phyloP scores from a whole-genome alignment of 2,888 invertebrate species.

The Cryptosula pallasiana region DNA sequence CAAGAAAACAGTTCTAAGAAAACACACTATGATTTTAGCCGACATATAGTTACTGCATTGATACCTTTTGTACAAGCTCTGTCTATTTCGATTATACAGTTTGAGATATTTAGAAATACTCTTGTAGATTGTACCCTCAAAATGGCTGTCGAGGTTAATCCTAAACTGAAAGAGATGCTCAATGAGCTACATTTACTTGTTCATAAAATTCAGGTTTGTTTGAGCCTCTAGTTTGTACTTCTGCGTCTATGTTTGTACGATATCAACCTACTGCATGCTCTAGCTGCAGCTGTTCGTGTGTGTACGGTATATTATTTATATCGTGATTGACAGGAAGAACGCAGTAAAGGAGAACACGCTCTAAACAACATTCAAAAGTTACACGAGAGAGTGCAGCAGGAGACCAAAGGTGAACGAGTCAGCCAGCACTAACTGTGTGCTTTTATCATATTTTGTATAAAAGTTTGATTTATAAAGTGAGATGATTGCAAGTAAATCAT shows the following conservation, averaged over 20 bases:
- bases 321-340: constrained; percentile 66
- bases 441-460: no score
- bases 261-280: neutral
- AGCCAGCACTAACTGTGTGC: no score
- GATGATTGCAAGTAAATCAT: no score
- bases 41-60: no score
- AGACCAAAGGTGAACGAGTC: constrained; percentile 51
- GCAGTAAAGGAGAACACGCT: constrained; percentile 73
- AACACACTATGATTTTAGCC: no score
- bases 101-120: no score
- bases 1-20: no score
- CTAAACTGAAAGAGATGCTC: constrained; percentile 66
- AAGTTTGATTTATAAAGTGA: no score
- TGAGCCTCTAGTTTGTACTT: neutral
- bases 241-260: neutral
- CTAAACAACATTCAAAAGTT: constrained; percentile 72
- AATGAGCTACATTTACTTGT: constrained; percentile 70
- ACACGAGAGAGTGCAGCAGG: constrained; percentile 62
- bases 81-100: no score
- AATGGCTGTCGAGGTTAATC: constrained; percentile 6
- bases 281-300: constrained; percentile 24
- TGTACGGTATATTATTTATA: no score
- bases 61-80: no score
- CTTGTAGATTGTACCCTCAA: no score
- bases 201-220: constrained; percentile 67